Conservation (phyloP, 30 jellyfish, hydroid and myxozoan genomes). For the Cassiopea xamachana region DNA sequence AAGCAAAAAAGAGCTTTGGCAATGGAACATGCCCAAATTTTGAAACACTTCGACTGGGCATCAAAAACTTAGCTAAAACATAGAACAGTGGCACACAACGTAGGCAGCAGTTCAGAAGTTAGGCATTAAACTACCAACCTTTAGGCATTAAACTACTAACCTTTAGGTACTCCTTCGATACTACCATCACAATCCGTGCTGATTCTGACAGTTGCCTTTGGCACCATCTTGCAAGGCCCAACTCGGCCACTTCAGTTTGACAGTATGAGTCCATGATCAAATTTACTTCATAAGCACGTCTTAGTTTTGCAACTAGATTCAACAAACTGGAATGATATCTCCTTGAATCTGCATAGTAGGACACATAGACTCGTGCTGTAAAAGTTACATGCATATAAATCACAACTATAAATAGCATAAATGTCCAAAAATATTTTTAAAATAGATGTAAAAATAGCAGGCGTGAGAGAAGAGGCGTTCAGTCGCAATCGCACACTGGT, state of each 20-base stretch:
- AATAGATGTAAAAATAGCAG: too few relatives aligned
- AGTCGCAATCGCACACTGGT: too few relatives aligned
- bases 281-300: conserved; percentile 25
- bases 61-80: too few relatives aligned
- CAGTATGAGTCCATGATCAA: conserved; percentile 43
- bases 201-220: conserved; percentile 57
- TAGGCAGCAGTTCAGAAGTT: neutral
- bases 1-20: too few relatives aligned
- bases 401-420: too few relatives aligned
- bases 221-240: conserved; percentile 72
- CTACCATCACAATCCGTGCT: conserved; percentile 32
- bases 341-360: conserved; percentile 60
- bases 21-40: too few relatives aligned
- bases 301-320: conserved; percentile 34
- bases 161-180: conserved; percentile 50
- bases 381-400: neutral
- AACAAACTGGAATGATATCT: conserved; percentile 11
- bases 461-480: too few relatives aligned
- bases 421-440: too few relatives aligned
- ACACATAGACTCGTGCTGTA: conserved; percentile 51
- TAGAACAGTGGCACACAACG: too few relatives aligned
- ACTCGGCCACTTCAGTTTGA: conserved; percentile 42
- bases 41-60: too few relatives aligned
- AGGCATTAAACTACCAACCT: neutral
- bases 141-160: neutral